phyloP scores from a whole-genome alignment of 2,797 vertebrate genomes.

The Erpetoichthys calabaricus region DNA sequence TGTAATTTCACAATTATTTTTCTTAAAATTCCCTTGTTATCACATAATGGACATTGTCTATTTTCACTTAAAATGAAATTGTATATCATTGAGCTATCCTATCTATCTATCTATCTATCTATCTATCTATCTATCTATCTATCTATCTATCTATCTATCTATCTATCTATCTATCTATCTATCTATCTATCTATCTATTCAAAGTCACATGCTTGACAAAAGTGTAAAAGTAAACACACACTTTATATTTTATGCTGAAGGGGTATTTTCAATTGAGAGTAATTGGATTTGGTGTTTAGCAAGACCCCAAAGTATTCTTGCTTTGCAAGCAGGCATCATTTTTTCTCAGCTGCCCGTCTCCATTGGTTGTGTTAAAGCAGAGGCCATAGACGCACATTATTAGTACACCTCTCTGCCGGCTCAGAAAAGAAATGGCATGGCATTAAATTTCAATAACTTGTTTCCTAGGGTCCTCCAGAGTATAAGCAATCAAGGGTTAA shows the following conservation, averaged over 20 bases:
- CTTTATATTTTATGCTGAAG: constrained; percentile 40
- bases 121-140: constrained; percentile 1
- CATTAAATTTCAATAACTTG: constrained; percentile 80
- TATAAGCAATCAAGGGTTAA: constrained; percentile 97
- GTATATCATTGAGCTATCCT: background rate
- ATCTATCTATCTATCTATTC: constrained; percentile 11
- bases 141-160: background rate
- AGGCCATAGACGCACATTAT: constrained; percentile 44
- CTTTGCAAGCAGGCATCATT: constrained; percentile 47
- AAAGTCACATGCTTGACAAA: constrained; percentile 13
- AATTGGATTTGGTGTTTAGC: constrained; percentile 66
- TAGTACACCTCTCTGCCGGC: constrained; percentile 58
- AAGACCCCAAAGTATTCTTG: constrained; percentile 50
- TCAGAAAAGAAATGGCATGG: constrained; percentile 66
- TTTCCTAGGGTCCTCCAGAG: constrained; percentile 66
- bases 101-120: constrained; percentile 1
- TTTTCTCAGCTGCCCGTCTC: constrained; percentile 25
- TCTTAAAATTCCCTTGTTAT: too few species aligned
- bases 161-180: background rate
- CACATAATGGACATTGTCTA: too few species aligned
- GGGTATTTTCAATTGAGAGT: constrained; percentile 44
- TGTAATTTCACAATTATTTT: too few species aligned
- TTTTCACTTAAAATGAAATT: too few species aligned
- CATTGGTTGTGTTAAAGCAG: background rate
- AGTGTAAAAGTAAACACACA: constrained; percentile 32